Percentiles rank a stretch among this genome's conserved stretches.
phyloP scores from a whole-genome alignment of 2,113 vertebrate genomes.

The Gymnobelideus leadbeateri region DNA sequence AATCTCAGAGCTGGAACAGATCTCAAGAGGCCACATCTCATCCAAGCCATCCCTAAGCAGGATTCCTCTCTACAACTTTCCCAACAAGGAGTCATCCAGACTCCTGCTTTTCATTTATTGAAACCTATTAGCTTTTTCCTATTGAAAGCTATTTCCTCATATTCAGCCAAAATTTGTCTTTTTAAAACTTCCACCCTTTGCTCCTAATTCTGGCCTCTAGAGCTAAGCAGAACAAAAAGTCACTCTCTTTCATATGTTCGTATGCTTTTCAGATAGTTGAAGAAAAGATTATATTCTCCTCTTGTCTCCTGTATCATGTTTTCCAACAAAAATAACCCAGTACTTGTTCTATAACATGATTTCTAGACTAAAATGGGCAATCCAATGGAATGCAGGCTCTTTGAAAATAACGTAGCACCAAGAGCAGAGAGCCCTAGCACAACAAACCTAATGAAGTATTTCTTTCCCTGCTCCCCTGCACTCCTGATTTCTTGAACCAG shows the following conservation, averaged over 20 bases:
- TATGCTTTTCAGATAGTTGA: background rate
- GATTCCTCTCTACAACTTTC: background rate
- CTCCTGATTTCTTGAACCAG: background rate
- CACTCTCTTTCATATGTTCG: background rate
- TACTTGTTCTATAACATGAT: background rate
- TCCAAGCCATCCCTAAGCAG: background rate
- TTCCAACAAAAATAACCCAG: background rate
- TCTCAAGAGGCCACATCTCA: background rate
- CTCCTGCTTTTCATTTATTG: background rate
- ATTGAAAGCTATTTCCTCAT: background rate
- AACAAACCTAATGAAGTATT: background rate
- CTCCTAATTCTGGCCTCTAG: background rate
- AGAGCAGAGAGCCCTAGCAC: background rate
- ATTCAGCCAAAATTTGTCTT: background rate
- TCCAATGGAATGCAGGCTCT: background rate
- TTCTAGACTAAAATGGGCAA: background rate
- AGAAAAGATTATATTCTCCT: background rate
- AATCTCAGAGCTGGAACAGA: background rate
- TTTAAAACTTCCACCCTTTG: background rate
- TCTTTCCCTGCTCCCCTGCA: background rate
- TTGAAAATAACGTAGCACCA: background rate
- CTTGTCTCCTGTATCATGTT: background rate
- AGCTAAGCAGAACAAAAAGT: background rate
- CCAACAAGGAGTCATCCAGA: background rate
- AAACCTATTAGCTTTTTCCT: too few species aligned